Conservation (phyloP, 2,797 vertebrate species). For the Nasua narica region DNA sequence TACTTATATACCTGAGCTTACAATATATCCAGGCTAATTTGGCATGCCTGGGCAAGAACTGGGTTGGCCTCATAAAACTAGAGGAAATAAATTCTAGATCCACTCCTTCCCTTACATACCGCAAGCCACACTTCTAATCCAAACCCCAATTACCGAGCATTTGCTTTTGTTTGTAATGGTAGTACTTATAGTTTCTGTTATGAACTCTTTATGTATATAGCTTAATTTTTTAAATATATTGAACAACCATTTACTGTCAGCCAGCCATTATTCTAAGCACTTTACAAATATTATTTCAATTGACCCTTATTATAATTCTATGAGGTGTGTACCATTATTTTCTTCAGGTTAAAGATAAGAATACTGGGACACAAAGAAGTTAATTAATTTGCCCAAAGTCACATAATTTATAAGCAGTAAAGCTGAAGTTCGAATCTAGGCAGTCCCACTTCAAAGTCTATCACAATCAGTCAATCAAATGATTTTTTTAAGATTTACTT, state of each 20-base stretch:
- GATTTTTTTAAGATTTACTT: neutral
- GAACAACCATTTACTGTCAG: neutral
- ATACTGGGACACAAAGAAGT: neutral
- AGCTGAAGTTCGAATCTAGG: neutral
- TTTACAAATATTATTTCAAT: neutral
- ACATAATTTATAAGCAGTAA: neutral
- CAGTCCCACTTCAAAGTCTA: neutral
- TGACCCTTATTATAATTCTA: neutral
- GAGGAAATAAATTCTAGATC: slow-evolving; percentile 2
- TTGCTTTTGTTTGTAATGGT: neutral
- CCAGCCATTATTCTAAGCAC: neutral
- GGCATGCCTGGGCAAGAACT: neutral
- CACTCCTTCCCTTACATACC: neutral
- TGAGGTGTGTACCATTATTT: neutral
- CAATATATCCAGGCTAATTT: neutral
- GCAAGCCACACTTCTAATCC: neutral
- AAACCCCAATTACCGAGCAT: neutral
- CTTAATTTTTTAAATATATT: neutral
- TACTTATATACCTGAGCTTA: neutral
- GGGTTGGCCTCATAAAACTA: neutral
- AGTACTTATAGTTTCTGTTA: neutral
- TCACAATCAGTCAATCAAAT: neutral
- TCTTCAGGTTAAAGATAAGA: neutral
- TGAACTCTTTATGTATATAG: neutral
- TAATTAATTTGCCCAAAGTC: neutral